Conservation (phyloP, 2,797 vertebrate species). For the Hippopotamyrus pictus region DNA sequence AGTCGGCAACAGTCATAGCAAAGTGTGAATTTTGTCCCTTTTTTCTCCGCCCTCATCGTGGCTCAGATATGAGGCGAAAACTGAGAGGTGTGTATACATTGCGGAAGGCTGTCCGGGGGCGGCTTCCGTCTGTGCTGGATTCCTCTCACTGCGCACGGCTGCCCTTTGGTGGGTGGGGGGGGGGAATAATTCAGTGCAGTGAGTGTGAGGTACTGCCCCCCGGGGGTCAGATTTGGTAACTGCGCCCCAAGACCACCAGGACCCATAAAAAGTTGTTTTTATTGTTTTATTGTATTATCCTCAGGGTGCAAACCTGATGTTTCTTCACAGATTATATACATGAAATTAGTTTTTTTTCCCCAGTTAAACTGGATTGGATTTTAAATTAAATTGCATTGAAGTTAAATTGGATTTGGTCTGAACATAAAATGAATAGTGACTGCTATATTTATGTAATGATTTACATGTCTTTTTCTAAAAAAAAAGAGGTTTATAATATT, state of each 20-base stretch:
- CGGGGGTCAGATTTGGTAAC: not conserved
- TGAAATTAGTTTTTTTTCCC: not conserved
- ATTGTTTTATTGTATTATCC: not conserved
- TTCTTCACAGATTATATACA: not conserved
- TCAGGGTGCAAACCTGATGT: not conserved
- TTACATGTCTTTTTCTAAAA: not conserved
- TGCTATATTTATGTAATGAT: not conserved
- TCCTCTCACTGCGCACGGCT: not conserved
- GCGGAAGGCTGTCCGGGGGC: not conserved
- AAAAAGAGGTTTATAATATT: not conserved
- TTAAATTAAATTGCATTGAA: not conserved
- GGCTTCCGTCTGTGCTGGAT: not conserved
- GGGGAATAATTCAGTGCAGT: not conserved
- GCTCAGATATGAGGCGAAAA: not conserved
- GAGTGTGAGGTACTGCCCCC: conserved; percentile 11
- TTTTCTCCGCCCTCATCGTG: not conserved
- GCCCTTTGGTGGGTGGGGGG: not conserved
- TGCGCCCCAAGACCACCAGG: not conserved
- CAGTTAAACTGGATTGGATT: not conserved
- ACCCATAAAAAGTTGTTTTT: not conserved
- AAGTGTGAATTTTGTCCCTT: not conserved
- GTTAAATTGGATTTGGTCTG: not conserved
- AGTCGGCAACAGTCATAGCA: conserved; percentile 37
- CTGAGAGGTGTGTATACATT: not conserved
- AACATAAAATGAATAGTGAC: not conserved